phyloP scores from a whole-genome alignment of 2,113 vertebrate genomes.

The Aspiorhynchus laticeps region DNA sequence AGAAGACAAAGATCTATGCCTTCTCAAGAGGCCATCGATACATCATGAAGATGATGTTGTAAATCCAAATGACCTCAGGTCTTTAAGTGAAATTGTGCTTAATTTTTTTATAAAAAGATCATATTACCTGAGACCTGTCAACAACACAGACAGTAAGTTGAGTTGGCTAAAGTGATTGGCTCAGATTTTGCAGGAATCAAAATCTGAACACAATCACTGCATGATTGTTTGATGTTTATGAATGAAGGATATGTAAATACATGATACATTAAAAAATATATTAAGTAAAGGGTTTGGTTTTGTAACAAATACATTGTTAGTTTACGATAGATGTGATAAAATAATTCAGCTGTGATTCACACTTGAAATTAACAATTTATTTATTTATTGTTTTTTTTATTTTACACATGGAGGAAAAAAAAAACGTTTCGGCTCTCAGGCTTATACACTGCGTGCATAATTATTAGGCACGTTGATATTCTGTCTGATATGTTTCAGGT shows the following conservation, averaged over 20 bases:
- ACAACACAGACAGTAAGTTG: background rate
- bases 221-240: background rate
- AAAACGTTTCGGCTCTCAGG: too few species aligned
- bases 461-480: too few species aligned
- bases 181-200: too few species aligned
- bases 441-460: too few species aligned
- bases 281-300: background rate
- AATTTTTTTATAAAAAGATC: background rate
- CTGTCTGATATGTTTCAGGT: too few species aligned
- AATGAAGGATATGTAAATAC: background rate
- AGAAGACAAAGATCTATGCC: background rate
- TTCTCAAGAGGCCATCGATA: slow-evolving; percentile 5
- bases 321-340: too few species aligned
- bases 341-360: too few species aligned
- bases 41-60: background rate
- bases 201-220: too few species aligned
- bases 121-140: background rate
- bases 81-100: background rate
- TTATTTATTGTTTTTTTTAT: too few species aligned
- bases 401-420: too few species aligned
- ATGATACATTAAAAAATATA: background rate
- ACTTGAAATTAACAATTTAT: too few species aligned
- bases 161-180: background rate
- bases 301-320: background rate
- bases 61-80: background rate